These are phyloP conservation scores for Lypha dubia DNA, from an alignment of 2,888 invertebrate genomes.

Conservation along the genomic window DNA sequence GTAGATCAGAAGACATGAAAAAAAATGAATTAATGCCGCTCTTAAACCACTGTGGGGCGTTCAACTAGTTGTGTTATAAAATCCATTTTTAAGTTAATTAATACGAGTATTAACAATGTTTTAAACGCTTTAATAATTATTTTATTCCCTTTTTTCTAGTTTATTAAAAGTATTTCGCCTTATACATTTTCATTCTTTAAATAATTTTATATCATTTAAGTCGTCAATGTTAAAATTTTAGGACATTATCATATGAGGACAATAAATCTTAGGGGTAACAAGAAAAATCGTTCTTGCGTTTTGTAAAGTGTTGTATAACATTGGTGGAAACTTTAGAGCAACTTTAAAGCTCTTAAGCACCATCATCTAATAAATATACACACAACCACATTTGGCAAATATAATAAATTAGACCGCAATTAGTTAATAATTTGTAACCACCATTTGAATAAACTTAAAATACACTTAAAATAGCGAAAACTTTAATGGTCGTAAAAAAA, in stretches of 20 bases:
- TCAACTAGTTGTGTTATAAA: no score
- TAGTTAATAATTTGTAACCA: conserved; percentile 72
- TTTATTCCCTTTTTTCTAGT: no score
- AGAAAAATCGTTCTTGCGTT: neutral
- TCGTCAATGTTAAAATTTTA: no score
- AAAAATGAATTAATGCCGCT: no score
- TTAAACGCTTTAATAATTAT: no score
- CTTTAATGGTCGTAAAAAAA: neutral
- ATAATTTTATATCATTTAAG: no score
- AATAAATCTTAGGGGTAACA: neutral
- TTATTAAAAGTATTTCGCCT: no score
- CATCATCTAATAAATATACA: neutral
- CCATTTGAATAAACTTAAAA: conserved; percentile 68
- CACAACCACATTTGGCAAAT: conserved; percentile 42
- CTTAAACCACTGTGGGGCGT: no score
- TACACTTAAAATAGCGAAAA: conserved; percentile 47
- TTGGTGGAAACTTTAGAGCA: neutral
- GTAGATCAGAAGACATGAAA: no score
- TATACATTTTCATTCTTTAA: no score
- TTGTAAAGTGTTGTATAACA: neutral
- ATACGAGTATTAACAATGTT: no score
- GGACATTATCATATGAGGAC: neutral
- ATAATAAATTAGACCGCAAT: conserved; percentile 70
- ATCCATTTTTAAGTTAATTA: no score
- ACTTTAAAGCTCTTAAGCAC: neutral